Conservation (phyloP, 1,140 invertebrate species). For the Listronotus oregonensis region DNA sequence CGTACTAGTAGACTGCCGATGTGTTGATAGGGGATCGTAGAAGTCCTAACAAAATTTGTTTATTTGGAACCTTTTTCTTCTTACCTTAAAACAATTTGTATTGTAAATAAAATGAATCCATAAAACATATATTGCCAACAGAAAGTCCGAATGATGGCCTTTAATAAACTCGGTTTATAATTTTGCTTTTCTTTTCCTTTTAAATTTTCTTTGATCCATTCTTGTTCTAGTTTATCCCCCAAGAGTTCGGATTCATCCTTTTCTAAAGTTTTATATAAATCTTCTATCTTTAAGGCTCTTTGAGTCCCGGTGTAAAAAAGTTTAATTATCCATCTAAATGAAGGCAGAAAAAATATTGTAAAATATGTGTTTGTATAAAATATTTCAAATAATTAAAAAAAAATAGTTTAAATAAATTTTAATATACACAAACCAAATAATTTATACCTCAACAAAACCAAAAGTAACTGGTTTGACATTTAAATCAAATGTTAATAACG, state of each 20-base stretch:
- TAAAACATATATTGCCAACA: slow-evolving; percentile 55
- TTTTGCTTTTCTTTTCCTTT: slow-evolving; percentile 23
- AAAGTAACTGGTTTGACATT: too few relatives aligned
- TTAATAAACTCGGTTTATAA: slow-evolving; percentile 48
- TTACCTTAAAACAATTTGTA: slow-evolving; percentile 57
- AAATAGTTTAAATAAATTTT: too few relatives aligned
- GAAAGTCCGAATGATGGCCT: slow-evolving; percentile 57
- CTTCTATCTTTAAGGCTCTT: slow-evolving; percentile 38
- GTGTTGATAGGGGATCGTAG: too few relatives aligned
- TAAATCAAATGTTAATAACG: too few relatives aligned
- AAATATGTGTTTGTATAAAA: too few relatives aligned
- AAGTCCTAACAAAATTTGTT: too few relatives aligned
- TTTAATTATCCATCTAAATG: slow-evolving; percentile 47
- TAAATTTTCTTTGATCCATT: slow-evolving; percentile 58
- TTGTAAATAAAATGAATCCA: slow-evolving; percentile 55
- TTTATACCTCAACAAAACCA: too few relatives aligned
- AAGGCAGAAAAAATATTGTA: too few relatives aligned
- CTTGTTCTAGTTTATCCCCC: slow-evolving; percentile 58
- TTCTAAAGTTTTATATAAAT: slow-evolving; percentile 43
- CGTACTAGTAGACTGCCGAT: too few relatives aligned
- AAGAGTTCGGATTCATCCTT: slow-evolving; percentile 47
- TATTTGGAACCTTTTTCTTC: neutral
- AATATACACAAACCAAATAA: too few relatives aligned
- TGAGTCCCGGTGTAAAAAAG: slow-evolving; percentile 42
- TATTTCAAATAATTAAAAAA: too few relatives aligned